Percentiles rank a stretch among this genome's conserved stretches.
Conservation (phyloP, 1,140 invertebrate genomes). For the Pseudomyrmex gracilis region DNA sequence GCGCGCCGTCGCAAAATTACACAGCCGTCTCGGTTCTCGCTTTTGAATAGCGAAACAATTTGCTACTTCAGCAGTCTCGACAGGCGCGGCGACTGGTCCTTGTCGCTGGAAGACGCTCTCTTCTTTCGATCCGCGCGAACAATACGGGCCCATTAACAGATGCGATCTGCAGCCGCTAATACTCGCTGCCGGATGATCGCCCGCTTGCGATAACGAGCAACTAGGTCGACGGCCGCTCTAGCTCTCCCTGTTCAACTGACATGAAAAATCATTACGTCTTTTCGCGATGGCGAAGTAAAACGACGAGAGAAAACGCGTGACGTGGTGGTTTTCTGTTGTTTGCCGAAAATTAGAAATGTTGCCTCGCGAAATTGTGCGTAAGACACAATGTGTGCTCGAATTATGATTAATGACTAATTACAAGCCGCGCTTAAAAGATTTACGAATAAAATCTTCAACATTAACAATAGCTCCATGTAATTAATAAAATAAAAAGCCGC, state of each 20-base stretch:
- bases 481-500: too few relatives aligned
- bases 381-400: too few relatives aligned
- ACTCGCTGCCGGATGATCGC: conserved; percentile 47
- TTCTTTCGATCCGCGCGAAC: conserved; percentile 52
- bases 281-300: conserved; percentile 3
- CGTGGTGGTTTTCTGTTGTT: neutral
- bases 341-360: too few relatives aligned
- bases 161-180: conserved; percentile 60
- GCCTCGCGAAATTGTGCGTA: too few relatives aligned
- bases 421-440: too few relatives aligned
- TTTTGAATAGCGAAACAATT: conserved; percentile 52
- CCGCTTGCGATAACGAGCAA: conserved; percentile 58
- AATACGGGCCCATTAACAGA: conserved; percentile 61
- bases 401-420: too few relatives aligned
- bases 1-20: conserved; percentile 31
- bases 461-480: too few relatives aligned
- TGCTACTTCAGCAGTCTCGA: conserved; percentile 42
- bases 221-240: conserved; percentile 43
- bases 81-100: neutral
- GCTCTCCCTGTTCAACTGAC: conserved; percentile 55
- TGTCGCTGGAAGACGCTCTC: conserved; percentile 38
- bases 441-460: too few relatives aligned
- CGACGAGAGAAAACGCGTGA: conserved; percentile 8
- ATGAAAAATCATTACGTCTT: conserved; percentile 64
- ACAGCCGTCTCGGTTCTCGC: conserved; percentile 33